phyloP scores from a whole-genome alignment of 2,113 vertebrate species.

The Nyctibius bracteatus region DNA sequence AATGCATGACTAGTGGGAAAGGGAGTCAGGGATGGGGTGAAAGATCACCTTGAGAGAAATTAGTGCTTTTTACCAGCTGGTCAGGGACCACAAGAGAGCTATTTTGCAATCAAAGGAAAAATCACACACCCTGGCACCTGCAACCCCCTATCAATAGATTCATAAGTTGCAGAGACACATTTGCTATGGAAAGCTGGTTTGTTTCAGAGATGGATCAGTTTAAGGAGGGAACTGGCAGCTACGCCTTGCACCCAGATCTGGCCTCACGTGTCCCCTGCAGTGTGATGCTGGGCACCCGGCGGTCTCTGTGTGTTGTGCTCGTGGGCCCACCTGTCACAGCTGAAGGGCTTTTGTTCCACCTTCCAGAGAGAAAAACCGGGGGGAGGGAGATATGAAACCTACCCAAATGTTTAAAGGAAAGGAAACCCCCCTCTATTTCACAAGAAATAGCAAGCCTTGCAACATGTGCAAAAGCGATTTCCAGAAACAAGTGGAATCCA shows the following conservation, averaged over 20 bases:
- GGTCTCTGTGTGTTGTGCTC: background rate
- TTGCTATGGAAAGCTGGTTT: background rate
- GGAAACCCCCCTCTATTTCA: background rate
- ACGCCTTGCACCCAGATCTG: background rate
- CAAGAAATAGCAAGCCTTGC: background rate
- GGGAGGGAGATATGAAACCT: constrained; percentile 19
- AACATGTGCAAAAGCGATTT: constrained; percentile 73
- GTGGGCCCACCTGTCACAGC: constrained; percentile 14
- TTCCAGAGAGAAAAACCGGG: background rate
- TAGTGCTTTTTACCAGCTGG: background rate
- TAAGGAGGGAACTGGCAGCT: background rate
- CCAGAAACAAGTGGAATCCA: constrained; percentile 73
- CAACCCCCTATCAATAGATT: background rate
- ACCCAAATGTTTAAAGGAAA: background rate
- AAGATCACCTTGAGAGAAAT: background rate
- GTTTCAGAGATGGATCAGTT: background rate
- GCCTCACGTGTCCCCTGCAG: background rate
- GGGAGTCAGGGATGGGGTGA: too few species aligned
- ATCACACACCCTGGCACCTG: background rate
- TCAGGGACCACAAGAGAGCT: background rate
- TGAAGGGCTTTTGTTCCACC: constrained; percentile 21
- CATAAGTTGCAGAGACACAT: fast-evolving
- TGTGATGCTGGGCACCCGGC: background rate
- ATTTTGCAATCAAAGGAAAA: background rate
- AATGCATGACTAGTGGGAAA: background rate